A percentile compares a stretch with the other conserved stretches of the same genome.
Conservation (phyloP, 2,113 vertebrate species). For the Mugil cephalus region DNA sequence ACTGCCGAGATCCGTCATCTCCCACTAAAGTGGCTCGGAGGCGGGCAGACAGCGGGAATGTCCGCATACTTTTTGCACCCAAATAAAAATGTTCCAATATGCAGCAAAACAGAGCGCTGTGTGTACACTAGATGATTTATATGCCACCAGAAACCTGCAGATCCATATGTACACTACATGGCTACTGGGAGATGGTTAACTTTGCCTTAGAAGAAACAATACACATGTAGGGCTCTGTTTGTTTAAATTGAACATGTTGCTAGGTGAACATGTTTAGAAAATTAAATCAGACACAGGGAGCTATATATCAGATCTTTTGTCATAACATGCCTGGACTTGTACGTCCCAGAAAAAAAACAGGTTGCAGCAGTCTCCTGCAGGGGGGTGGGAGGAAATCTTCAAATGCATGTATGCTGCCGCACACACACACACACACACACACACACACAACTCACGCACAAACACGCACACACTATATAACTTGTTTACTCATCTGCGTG, state of each 20-base stretch:
- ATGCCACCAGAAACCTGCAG: too few relatives aligned
- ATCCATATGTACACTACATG: too few relatives aligned
- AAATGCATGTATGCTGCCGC: neutral
- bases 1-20: constrained; percentile 32
- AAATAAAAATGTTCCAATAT: constrained; percentile 23
- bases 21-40: constrained; percentile 33
- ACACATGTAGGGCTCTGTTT: neutral
- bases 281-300: constrained; percentile 7
- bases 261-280: constrained; percentile 29
- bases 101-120: too few relatives aligned
- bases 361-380: constrained; percentile 21
- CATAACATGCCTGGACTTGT: constrained; percentile 60
- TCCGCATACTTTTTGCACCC: constrained; percentile 5
- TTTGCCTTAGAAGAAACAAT: constrained; percentile 12
- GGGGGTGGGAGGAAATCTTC: constrained; percentile 20
- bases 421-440: constrained; percentile 10
- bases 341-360: constrained; percentile 18
- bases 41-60: constrained; percentile 41
- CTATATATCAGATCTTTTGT: constrained; percentile 38
- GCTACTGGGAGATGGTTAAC: too few relatives aligned
- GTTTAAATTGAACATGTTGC: constrained; percentile 24
- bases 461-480: neutral
- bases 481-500: constrained; percentile 29
- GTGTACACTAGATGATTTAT: constrained; percentile 24
- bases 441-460: constrained; percentile 9